A percentile compares a stretch with the other conserved stretches of the same genome.
These are phyloP conservation scores for Endotricha flammealis DNA, from an alignment of 2,888 invertebrate species.

Conservation along the genomic window DNA sequence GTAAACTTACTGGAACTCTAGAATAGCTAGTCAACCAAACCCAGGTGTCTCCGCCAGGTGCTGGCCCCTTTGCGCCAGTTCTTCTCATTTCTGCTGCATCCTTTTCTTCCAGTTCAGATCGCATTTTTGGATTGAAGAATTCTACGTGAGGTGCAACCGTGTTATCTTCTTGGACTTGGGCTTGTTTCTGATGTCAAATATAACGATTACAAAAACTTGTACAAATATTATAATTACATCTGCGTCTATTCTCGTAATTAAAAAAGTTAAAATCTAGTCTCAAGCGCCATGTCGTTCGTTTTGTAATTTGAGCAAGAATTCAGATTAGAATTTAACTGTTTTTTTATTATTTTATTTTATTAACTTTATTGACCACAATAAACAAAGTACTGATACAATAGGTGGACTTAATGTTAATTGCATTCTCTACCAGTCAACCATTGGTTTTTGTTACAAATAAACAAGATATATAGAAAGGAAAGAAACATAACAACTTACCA, in stretches of 20 bases:
- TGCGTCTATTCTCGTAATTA: too few species aligned
- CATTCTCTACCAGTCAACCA: too few species aligned
- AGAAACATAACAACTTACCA: conserved; percentile 41
- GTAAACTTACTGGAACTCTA: conserved; percentile 87
- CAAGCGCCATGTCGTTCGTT: too few species aligned
- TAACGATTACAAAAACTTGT: background rate
- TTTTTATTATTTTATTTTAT: too few species aligned
- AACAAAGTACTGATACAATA: too few species aligned
- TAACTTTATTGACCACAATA: too few species aligned
- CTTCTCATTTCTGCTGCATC: conserved; percentile 80
- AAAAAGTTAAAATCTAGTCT: too few species aligned
- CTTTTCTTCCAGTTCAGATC: conserved; percentile 81
- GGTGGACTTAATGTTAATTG: too few species aligned
- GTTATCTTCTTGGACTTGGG: conserved; percentile 70
- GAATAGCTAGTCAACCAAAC: conserved; percentile 93
- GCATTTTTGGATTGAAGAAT: conserved; percentile 85
- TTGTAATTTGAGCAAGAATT: too few species aligned
- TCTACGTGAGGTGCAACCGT: conserved; percentile 81
- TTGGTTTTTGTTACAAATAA: too few species aligned
- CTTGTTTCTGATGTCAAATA: conserved; percentile 46
- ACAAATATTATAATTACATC: too few species aligned
- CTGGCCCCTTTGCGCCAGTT: conserved; percentile 81
- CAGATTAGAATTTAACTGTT: too few species aligned
- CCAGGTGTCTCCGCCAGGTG: conserved; percentile 88
- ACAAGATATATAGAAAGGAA: background rate